A percentile compares a stretch with the other conserved stretches of the same genome.
phyloP scores from a whole-genome alignment of 2,113 vertebrate genomes.

The Myotis lucifugus region DNA sequence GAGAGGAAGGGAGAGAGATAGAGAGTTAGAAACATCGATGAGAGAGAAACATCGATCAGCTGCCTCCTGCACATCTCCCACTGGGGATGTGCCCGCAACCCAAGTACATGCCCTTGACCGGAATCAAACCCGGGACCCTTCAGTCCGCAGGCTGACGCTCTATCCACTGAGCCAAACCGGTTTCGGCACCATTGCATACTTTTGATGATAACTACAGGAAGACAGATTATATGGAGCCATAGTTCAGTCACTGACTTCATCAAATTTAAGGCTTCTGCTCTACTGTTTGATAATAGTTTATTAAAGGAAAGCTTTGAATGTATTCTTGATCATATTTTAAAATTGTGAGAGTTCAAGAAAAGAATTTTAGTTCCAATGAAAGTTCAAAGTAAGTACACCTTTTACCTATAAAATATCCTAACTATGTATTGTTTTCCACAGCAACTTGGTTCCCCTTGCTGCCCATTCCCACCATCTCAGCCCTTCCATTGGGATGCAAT shows the following conservation, averaged over 20 bases:
- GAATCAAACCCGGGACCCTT: no score
- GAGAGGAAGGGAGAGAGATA: no score
- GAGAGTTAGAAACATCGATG: no score
- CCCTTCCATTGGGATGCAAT: neutral
- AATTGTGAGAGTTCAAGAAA: slow-evolving; percentile 50
- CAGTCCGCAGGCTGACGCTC: no score
- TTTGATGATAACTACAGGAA: neutral
- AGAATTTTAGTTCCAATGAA: slow-evolving; percentile 29
- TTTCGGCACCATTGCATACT: neutral
- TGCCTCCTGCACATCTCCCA: no score
- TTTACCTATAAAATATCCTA: slow-evolving; percentile 19
- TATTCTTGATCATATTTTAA: slow-evolving; percentile 32
- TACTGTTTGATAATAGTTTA: slow-evolving; percentile 26
- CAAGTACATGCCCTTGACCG: no score
- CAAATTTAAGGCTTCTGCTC: slow-evolving; percentile 27
- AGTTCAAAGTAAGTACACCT: slow-evolving; percentile 44
- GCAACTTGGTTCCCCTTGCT: neutral
- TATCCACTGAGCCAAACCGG: no score
- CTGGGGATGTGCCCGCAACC: no score
- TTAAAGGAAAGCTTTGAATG: slow-evolving; percentile 50
- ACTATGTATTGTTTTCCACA: neutral
- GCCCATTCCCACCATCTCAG: neutral
- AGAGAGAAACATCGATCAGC: no score
- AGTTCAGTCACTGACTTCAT: neutral
- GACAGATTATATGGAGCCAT: neutral